Evolutionary conservation across 2,797 vertebrate genomes (phyloP), one percentile per base, ranked within the genome.

Genomic region (Crax fasciolata): DNA sequence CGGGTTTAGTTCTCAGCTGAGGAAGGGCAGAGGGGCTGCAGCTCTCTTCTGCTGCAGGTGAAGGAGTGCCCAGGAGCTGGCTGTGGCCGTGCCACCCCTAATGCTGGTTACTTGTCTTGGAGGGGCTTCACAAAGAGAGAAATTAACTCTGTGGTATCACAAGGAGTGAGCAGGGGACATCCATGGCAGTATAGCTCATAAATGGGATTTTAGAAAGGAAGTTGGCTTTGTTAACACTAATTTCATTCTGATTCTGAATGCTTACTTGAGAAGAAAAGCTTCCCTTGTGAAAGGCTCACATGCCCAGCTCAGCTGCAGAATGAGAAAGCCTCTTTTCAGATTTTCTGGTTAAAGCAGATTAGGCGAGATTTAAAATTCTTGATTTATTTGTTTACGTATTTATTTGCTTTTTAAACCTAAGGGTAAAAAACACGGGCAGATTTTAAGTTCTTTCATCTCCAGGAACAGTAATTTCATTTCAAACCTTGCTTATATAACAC

Each of bases 331-430:
- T 30, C 76, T 84, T 62, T 67, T 74, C 62, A 63, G 68, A 82
- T 93, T 87, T 87, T 89, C 71, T 83, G 91, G 35, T 82, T 93
- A 80, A 92, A 96, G 91, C 44, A 88, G 87, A 93, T 95, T 94
- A 95, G 92, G 91, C 80, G 87, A 93, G 89, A 92, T 92, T 96
- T 92, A 92, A 95, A 95, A 92, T 89, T 92, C 87, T 83, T 96
- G 95, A 95, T 96, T 92, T 96, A 96, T 96, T 94, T 96, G 96
- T 95, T 96, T 96, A 96, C 13, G 2, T 78, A 90, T 93, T 94
- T 94, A 89, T 90, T 94, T 92, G 57, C 48, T 90, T 95, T 95
- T 87, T 87, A 91, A 94, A 96, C 94, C 95, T 93, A 32, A 94
- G 93, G 95, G 84, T 90, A 84, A 91, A 77, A 94, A 93, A 17